Evolutionary conservation across 1,140 invertebrate species (phyloP), one percentile per base, ranked within the genome.

Genomic region (Nomia melanderi): DNA sequence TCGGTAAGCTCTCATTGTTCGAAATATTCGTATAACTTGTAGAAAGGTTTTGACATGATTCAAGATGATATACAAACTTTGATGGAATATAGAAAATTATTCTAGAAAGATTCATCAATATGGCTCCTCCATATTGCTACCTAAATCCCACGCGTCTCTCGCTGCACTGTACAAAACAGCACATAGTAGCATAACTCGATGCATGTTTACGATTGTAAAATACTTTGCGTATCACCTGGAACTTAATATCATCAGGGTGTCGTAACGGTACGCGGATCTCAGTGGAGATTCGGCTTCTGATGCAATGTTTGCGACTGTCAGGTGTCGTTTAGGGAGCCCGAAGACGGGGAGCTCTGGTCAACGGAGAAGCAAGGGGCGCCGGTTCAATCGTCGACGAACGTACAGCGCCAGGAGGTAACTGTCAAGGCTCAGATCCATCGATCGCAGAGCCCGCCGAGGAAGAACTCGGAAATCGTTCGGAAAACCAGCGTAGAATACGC

Each of bases 371-470:
- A 83, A 27, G 76, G 74, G 2, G 81, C 80, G 0, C 85, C 87
- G 0, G 63, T 76, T 1, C 86, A 87, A 20, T 85, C 89, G 1
- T 88, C 88, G 7, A 67, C 86, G 3, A 84, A 73, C 8, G 89
- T 41, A 56, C 86, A 87, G 36, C 86, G 91, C 0, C 89, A 91
- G 66, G 92, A 92, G 39, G 88, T 92, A n/a, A 92, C 90, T 1
- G 91, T 92, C 7, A 93, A 93, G 77, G 91, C 92, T n/a, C 92
- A 93, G 80, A 91, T 93, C n/a, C 92, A 93, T 67, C 87, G 92
- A 20, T 91, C 92, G 0, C 92, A 93, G 66, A 92, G 92, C 82
- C 92, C 92, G 1, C 88, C 89, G 0, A 88, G 87, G 63, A 92
- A 91, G 60, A 83, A 85, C 53, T 56, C 81, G 0, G 90, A 91